Conservation (phyloP, 2,797 vertebrate genomes). For the Ctenopoma kingsleyae region DNA sequence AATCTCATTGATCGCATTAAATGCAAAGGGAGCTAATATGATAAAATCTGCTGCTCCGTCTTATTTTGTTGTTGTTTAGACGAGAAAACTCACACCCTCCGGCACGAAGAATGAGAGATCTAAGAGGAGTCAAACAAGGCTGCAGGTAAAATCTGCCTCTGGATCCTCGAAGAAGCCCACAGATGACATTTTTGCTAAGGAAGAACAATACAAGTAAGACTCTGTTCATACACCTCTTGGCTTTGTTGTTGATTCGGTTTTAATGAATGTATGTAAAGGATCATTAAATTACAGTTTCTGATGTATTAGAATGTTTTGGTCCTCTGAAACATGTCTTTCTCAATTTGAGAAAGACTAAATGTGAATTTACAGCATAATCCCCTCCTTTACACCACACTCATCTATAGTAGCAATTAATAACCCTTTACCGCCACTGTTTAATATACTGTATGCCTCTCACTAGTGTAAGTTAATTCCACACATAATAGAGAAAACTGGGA, state of each 20-base stretch:
- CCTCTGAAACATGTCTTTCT: no score
- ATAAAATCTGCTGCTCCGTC: conserved; percentile 11
- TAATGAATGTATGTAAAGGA: not conserved
- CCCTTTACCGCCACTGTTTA: no score
- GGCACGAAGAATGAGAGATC: conserved; percentile 45
- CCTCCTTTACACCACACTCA: no score
- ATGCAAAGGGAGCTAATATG: not conserved
- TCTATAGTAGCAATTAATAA: no score
- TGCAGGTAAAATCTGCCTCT: conserved; percentile 56
- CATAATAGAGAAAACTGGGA: no score
- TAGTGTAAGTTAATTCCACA: no score
- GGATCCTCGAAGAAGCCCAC: conserved; percentile 51
- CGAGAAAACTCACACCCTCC: conserved; percentile 56
- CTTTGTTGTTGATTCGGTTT: not conserved
- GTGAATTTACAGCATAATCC: no score
- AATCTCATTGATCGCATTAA: not conserved
- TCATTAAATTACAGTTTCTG: not conserved
- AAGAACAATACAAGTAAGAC: conserved; percentile 89
- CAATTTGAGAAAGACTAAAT: no score
- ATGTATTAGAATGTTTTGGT: no score
- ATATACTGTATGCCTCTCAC: no score
- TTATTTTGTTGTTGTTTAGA: conserved; percentile 44
- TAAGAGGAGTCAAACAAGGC: conserved; percentile 43
- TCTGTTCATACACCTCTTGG: not conserved
- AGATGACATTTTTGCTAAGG: conserved; percentile 83